These are phyloP conservation scores for Semnopithecus entellus DNA, from an alignment of 2,113 vertebrate species.

Conservation along the genomic window DNA sequence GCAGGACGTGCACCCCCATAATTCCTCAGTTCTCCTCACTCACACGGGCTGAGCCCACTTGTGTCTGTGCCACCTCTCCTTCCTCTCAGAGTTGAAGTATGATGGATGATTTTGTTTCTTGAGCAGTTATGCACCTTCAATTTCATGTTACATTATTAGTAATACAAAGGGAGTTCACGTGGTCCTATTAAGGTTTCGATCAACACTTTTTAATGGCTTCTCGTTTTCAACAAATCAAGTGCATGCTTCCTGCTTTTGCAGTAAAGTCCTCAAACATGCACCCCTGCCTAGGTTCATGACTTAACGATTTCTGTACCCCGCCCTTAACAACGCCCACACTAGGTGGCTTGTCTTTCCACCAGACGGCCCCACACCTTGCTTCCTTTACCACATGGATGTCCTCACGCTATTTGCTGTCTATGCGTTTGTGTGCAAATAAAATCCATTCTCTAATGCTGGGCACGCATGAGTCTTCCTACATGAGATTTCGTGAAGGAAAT, in stretches of 20 bases:
- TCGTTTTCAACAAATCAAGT: neutral
- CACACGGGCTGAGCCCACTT: neutral
- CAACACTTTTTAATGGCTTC: neutral
- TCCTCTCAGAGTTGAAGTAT: slow-evolving; percentile 65
- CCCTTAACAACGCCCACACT: fast-evolving
- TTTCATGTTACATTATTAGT: slow-evolving; percentile 70
- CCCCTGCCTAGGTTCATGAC: fast-evolving
- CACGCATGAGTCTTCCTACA: fast-evolving
- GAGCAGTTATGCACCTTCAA: slow-evolving; percentile 79
- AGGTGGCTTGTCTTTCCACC: fast-evolving
- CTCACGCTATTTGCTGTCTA: fast-evolving
- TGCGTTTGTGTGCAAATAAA: neutral
- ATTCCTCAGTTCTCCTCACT: slow-evolving; percentile 4
- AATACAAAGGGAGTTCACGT: neutral
- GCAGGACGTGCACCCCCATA: slow-evolving; percentile 4
- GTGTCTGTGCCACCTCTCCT: neutral
- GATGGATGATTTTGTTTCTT: slow-evolving; percentile 65
- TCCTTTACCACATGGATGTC: neutral
- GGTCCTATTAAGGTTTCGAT: fast-evolving
- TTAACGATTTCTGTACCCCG: fast-evolving
- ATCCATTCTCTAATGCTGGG: fast-evolving
- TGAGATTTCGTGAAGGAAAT: fast-evolving
- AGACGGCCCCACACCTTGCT: fast-evolving
- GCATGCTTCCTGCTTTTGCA: fast-evolving
- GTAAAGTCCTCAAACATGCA: fast-evolving